Percentiles rank a stretch among this genome's conserved stretches.
Conservation (phyloP, 2,888 invertebrate genomes). For the Creontiades dilutus region DNA sequence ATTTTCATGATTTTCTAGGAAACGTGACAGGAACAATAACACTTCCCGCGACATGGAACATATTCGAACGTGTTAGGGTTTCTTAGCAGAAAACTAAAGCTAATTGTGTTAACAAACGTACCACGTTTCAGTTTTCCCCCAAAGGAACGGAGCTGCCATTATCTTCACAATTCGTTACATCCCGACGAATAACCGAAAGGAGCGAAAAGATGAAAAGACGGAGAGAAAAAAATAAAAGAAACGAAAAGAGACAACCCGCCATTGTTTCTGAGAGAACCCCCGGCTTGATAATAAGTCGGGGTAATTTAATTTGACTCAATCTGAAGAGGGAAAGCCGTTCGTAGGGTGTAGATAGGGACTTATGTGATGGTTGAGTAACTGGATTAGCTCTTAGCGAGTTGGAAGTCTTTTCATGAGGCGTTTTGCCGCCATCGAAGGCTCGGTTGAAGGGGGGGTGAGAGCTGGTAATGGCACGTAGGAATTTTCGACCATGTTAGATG, state of each 20-base stretch:
- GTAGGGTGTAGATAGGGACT: slow-evolving; percentile 44
- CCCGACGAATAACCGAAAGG: slow-evolving; percentile 37
- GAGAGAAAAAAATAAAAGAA: slow-evolving; percentile 20
- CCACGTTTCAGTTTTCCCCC: background rate
- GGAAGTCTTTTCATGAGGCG: slow-evolving; percentile 56
- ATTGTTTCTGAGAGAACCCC: slow-evolving; percentile 60
- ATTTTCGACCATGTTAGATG: slow-evolving; percentile 38
- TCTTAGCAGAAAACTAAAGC: background rate
- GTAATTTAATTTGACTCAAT: slow-evolving; percentile 70
- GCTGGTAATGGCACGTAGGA: slow-evolving; percentile 41
- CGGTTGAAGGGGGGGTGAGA: background rate
- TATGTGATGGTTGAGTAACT: slow-evolving; percentile 63
- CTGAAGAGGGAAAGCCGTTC: slow-evolving; percentile 47
- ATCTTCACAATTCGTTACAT: slow-evolving; percentile 55
- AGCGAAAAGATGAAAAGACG: background rate
- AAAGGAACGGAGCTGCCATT: background rate
- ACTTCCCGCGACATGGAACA: background rate
- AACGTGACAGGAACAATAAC: background rate
- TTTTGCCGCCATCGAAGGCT: slow-evolving; percentile 13
- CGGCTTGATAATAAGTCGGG: slow-evolving; percentile 65
- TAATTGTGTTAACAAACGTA: slow-evolving; percentile 42
- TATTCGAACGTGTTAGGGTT: slow-evolving; percentile 32
- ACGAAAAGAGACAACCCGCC: background rate
- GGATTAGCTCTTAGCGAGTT: slow-evolving; percentile 62
- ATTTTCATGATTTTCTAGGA: background rate